These are phyloP conservation scores for Morone chrysops DNA, from an alignment of 2,113 vertebrate species.

Conservation along the genomic window DNA sequence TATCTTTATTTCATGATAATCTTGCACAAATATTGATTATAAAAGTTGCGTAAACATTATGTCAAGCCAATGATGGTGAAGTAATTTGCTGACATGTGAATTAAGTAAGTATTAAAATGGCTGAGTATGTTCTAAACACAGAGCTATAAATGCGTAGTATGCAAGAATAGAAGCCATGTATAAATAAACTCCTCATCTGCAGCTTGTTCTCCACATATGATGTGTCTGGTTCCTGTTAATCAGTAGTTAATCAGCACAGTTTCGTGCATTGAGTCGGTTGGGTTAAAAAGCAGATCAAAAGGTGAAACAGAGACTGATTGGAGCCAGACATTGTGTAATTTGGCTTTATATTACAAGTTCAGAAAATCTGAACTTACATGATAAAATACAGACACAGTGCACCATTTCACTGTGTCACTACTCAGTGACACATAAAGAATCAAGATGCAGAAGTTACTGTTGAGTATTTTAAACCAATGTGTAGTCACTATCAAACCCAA, in stretches of 20 bases:
- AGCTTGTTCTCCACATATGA: neutral
- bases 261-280: neutral
- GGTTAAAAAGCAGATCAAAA: slow-evolving; percentile 2
- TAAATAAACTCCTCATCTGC: neutral
- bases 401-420: neutral
- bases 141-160: neutral
- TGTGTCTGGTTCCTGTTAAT: slow-evolving; percentile 2
- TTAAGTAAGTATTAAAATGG: neutral
- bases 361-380: neutral
- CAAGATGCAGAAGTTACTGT: neutral
- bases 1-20: slow-evolving; percentile 17
- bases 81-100: slow-evolving; percentile 13
- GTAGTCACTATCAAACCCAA: neutral
- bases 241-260: slow-evolving; percentile 5
- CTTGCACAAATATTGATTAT: slow-evolving; percentile 4
- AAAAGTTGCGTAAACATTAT: slow-evolving; percentile 28
- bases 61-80: slow-evolving; percentile 3
- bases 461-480: neutral
- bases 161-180: slow-evolving; percentile 1
- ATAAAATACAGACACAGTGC: neutral
- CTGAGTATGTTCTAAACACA: slow-evolving; percentile 3
- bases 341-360: neutral
- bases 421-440: neutral
- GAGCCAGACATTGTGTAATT: neutral
- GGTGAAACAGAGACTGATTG: neutral